Base-by-base conservation (phyloP, 2,797 vertebrate genomes). In the Eurystomus glaucurus region DNA sequence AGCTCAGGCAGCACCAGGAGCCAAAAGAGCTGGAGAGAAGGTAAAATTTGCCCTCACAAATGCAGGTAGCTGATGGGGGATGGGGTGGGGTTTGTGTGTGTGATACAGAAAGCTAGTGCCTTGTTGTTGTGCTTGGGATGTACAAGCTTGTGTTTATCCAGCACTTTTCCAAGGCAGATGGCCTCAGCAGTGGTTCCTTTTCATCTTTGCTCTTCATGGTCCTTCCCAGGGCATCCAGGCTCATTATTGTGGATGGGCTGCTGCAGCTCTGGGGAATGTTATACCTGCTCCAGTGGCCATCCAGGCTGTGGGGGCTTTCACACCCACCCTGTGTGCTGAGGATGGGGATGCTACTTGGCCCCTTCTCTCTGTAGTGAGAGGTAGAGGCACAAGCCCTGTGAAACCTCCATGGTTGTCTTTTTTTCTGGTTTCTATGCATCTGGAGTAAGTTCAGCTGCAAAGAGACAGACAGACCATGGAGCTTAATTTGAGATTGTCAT, bases 321-420 rank as follows among this genome's bases (percentile, higher is more conserved):
- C 5, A 9, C 3, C 21, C 1, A 0, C 10, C 33, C 28, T 58
- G n/a, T 39, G 41, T 6, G 1, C 29, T 22, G 20, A 17, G 50
- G 61, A 18, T 0, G 1, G 16, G 3, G 26, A 1, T 6, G 3
- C 14, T 8, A 0, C 39, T 25, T 54, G 43, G 18, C 10, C 23
- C 20, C 37, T 43, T 33, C 43, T 37, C 39, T 50, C 37, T 23
- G 6, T 11, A 20, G 33, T 2, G 16, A 75, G 25, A 68, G 21
- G n/a, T 18, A 45, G 31, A 64, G 31, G 22, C 21, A 58, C 5
- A 28, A 89, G 37, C 14, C 54, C 37, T 37, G 20, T 4, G 10
- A 77, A 91, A 28, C 51, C 26, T 55, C 77, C 17, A 35, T 60
- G 3, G 1, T 62, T 41, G 5, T 82, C 37, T 72, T 39, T 54